Evolutionary conservation across 2,113 vertebrate species (phyloP).

Genomic region (Eclectus roratus): DNA sequence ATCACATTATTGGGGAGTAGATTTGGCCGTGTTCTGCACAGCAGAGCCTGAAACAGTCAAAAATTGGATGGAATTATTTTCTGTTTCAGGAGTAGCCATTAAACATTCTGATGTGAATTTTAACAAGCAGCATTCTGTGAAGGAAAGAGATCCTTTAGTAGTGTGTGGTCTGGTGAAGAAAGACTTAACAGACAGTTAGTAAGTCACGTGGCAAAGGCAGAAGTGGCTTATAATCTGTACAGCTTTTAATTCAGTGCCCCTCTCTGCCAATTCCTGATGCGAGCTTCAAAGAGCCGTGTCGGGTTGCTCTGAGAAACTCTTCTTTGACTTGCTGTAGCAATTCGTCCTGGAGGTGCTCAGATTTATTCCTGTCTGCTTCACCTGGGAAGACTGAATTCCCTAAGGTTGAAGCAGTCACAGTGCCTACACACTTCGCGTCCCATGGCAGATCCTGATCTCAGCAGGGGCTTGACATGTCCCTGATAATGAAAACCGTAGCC

Average conservation of each 20-base stretch:
- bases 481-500: neutral
- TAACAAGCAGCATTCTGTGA: neutral
- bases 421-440: neutral
- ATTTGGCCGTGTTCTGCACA: conserved; percentile 14
- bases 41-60: conserved; percentile 33
- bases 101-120: neutral
- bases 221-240: neutral
- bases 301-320: neutral
- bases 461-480: neutral
- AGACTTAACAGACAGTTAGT: neutral
- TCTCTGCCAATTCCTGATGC: neutral
- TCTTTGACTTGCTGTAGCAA: neutral
- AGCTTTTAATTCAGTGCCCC: neutral
- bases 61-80: neutral
- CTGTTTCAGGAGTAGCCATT: neutral
- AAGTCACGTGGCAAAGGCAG: neutral
- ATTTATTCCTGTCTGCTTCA: neutral
- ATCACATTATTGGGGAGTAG: neutral
- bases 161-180: neutral
- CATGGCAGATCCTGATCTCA: neutral
- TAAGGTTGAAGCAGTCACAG: neutral
- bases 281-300: neutral
- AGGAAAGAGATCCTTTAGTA: neutral
- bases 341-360: neutral
- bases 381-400: neutral